Conservation (phyloP, 2,797 vertebrate genomes). For the Hydrolagus colliei region DNA sequence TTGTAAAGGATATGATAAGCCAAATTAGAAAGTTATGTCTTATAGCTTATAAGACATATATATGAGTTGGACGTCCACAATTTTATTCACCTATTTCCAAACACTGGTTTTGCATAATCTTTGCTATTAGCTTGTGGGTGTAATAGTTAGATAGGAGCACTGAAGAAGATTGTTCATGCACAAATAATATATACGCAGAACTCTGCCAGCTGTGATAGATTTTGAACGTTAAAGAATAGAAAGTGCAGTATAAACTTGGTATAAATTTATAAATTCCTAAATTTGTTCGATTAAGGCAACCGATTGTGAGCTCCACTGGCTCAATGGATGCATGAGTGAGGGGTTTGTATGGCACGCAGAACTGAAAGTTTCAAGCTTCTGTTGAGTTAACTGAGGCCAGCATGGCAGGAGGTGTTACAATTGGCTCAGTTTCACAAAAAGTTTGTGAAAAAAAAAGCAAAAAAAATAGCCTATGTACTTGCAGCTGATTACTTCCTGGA, state of each 20-base stretch:
- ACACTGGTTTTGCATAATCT: not conserved
- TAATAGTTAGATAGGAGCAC: not conserved
- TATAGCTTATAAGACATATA: not conserved
- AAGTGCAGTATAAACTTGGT: too few relatives aligned
- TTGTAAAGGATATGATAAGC: not conserved
- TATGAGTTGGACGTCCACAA: not conserved
- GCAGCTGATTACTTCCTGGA: not conserved
- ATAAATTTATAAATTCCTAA: not conserved
- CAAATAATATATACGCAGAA: too few relatives aligned
- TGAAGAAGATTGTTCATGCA: too few relatives aligned
- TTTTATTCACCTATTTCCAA: not conserved
- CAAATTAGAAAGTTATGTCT: not conserved
- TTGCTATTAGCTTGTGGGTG: not conserved
- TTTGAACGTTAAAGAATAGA: too few relatives aligned
- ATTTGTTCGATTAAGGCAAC: not conserved
- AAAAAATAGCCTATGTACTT: not conserved
- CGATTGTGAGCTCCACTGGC: not conserved
- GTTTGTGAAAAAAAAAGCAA: not conserved
- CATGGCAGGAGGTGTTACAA: not conserved
- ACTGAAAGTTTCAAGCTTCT: not conserved
- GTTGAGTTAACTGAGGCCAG: not conserved
- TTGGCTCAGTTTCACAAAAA: not conserved
- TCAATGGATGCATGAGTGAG: not conserved
- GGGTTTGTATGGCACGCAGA: too few relatives aligned
- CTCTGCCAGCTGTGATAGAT: too few relatives aligned